Conservation (phyloP, 1,140 invertebrate species). For the Drosophila tsacasi region DNA sequence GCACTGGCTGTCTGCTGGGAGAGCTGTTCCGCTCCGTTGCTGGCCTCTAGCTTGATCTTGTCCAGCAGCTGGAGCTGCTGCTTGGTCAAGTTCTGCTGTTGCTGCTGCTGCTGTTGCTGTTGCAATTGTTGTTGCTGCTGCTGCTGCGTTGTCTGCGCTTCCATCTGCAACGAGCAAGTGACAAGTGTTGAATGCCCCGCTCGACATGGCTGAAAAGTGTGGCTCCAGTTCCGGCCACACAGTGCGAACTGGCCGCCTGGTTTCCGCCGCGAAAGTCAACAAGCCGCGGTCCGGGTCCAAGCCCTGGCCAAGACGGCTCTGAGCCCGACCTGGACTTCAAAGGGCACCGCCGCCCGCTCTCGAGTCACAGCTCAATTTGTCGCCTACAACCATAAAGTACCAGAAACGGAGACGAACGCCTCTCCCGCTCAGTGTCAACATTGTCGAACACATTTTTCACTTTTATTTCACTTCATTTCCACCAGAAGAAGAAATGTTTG, state of each 20-base stretch:
- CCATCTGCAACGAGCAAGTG: conserved; percentile 81
- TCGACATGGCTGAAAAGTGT: conserved; percentile 70
- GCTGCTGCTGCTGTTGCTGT: conserved; percentile 57
- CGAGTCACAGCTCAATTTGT: conserved; percentile 73
- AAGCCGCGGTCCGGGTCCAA: conserved; percentile 28
- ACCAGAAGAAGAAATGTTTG: conserved; percentile 48
- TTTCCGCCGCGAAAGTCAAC: conserved; percentile 75
- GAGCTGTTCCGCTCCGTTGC: conserved; percentile 57
- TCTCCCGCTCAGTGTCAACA: conserved; percentile 59
- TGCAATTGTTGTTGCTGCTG: conserved; percentile 70
- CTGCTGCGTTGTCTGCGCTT: conserved; percentile 74
- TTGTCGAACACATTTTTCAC: conserved; percentile 71
- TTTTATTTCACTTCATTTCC: conserved; percentile 65
- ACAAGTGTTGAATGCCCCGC: conserved; percentile 69
- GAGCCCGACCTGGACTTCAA: conserved; percentile 35
- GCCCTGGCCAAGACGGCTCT: conserved; percentile 31
- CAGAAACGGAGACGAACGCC: conserved; percentile 27
- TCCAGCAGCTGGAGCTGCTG: conserved; percentile 72
- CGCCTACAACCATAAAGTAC: conserved; percentile 79
- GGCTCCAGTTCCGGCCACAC: conserved; percentile 76
- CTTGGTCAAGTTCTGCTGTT: conserved; percentile 64
- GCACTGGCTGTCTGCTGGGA: conserved; percentile 33
- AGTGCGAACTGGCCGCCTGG: conserved; percentile 71
- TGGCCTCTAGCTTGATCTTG: conserved; percentile 77
- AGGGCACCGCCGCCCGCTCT: conserved; percentile 31